Conservation (phyloP, 1,140 invertebrate genomes). For the Acromyrmex echinatior region DNA sequence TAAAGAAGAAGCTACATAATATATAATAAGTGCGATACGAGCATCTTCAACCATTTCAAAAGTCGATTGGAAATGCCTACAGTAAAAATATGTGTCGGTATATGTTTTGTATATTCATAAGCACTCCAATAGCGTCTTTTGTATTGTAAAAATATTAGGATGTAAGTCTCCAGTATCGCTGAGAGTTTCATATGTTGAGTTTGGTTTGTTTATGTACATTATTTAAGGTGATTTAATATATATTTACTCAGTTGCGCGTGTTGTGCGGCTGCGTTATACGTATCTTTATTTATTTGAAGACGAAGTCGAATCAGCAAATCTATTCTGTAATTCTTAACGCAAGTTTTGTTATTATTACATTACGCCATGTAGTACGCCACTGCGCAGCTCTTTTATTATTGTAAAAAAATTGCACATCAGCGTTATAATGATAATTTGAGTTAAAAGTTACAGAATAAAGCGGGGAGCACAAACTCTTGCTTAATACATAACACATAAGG, state of each 20-base stretch:
- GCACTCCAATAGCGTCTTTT: slow-evolving; percentile 58
- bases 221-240: slow-evolving; percentile 44
- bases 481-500: too few species aligned
- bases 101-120: slow-evolving; percentile 70
- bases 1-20: slow-evolving; percentile 62
- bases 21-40: slow-evolving; percentile 50
- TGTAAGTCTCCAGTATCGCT: slow-evolving; percentile 51
- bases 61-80: slow-evolving; percentile 56
- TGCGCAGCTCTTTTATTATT: too few species aligned
- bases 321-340: too few species aligned
- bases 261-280: not conserved
- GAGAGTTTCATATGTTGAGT: slow-evolving; percentile 48
- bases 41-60: slow-evolving; percentile 64
- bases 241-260: not conserved
- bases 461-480: too few species aligned
- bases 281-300: slow-evolving; percentile 40
- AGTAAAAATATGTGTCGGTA: slow-evolving; percentile 62
- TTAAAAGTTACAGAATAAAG: too few species aligned
- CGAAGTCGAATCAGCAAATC: not conserved
- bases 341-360: too few species aligned
- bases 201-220: slow-evolving; percentile 56
- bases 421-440: too few species aligned
- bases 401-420: too few species aligned
- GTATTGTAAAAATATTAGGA: slow-evolving; percentile 61
- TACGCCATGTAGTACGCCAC: too few species aligned